Percentiles rank a stretch among this genome's conserved stretches.
phyloP scores from a whole-genome alignment of 2,888 invertebrate species.

The Pristionchus mayeri region DNA sequence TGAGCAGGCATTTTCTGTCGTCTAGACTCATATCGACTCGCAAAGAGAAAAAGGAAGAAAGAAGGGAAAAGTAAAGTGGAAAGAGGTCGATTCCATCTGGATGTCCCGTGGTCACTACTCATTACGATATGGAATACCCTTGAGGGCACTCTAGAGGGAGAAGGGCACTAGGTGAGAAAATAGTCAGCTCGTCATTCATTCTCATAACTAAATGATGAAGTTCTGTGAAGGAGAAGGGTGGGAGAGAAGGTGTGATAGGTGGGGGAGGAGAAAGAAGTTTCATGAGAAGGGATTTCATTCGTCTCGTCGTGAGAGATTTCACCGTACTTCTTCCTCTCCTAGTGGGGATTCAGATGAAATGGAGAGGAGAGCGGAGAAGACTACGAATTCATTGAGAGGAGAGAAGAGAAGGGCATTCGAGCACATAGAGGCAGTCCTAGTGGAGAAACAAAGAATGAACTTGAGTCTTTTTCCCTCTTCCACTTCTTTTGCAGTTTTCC shows the following conservation, averaged over 20 bases:
- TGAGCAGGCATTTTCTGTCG: background rate
- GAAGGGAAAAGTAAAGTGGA: slow-evolving; percentile 20
- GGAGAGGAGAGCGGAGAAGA: slow-evolving; percentile 16
- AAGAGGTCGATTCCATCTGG: background rate
- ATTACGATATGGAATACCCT: slow-evolving; percentile 1
- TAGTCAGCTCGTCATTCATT: slow-evolving; percentile 6
- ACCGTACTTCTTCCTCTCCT: slow-evolving; percentile 18
- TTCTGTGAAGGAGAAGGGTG: slow-evolving; percentile 28
- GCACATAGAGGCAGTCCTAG: background rate
- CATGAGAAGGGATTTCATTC: slow-evolving; percentile 9
- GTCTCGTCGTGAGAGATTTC: slow-evolving; percentile 12
- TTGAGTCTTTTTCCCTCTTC: too few species aligned
- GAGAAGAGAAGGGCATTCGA: slow-evolving; percentile 4
- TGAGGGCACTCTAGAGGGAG: background rate
- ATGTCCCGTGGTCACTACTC: background rate
- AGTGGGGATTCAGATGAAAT: slow-evolving; percentile 1
- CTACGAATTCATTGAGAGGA: slow-evolving; percentile 37
- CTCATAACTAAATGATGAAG: background rate
- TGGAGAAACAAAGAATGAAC: slow-evolving; percentile 33
- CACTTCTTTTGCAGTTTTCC: too few species aligned
- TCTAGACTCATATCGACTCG: background rate
- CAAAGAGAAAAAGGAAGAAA: background rate
- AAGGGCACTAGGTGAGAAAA: background rate
- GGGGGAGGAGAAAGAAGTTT: background rate
- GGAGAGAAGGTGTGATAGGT: background rate